Evolutionary conservation across 2,113 vertebrate genomes (phyloP), one percentile per base, ranked within the genome.

Genomic region (Okapia johnstoni): DNA sequence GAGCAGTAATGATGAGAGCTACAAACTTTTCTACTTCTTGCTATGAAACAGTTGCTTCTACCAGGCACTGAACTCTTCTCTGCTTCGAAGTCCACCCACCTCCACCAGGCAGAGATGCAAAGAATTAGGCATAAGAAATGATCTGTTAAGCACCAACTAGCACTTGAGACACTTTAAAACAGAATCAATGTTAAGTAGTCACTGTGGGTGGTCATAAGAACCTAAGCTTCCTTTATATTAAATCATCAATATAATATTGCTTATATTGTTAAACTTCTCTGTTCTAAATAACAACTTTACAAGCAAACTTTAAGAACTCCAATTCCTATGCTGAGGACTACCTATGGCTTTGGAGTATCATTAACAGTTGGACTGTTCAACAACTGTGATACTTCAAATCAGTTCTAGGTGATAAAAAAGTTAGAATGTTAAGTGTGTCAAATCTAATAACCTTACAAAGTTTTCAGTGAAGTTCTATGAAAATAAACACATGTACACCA

Each of bases 241-340:
- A 26, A 50, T 43, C 70, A 23, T 58, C 28, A 76, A n/a, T 57
- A 66, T 12, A 93, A 60, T 73, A 77, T 9, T 40, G 52, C 61
- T 84, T 88, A 63, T 26, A 83, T 9, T 84, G 36, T 26, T 84
- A 88, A 86, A 96, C 86, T 76, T 90, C 46, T 88, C 70, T 93
- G 48, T 93, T 92, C 54, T 89, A 88, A 90, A 79, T 83, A 98
- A 95, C 87, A 33, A 79, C 17, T 46, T 73, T 25, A 88, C 2
- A 63, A 91, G 70, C 87, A 80, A 94, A 92, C 40, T 36, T 86
- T 25, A 7, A 84, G 79, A 30, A 91, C 50, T 87, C 70, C 28
- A 61, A 30, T 83, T 85, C 33, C 90, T 90, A 52, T 3, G 25
- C 5, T 77, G 36, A 77, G 57, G 33, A 85, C 60, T 84, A 79